Evolutionary conservation across 2,888 invertebrate species (phyloP), one percentile per base, ranked within the genome.

Genomic region (Philaethria dido): DNA sequence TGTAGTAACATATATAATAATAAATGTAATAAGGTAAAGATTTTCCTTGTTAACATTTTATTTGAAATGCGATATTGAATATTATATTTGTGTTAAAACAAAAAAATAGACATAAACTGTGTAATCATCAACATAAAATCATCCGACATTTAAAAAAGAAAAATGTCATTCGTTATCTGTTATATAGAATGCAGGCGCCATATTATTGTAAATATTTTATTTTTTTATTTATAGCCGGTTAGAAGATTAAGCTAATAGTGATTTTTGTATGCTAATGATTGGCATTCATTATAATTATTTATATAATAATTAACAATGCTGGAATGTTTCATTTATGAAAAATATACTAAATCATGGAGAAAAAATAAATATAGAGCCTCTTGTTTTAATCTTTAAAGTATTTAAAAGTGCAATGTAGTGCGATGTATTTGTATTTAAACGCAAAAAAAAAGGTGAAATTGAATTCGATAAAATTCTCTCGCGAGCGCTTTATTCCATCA

Each of bases 161-260:
- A 64, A 60, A 50, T 29, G 44, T 42, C 50, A 59, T 52, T 60
- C 50, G 18, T 33, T 36, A 50, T 60, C 14, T 59, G 29, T 50
- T 25, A 57, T 25, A 57, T 48, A 33, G 29, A 52, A 42, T 62
- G 54, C 62, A 67, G 48, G 67, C 64, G 67, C 64, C 65, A 54
- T 47, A 55, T 57, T 47, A 62, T 57, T 18, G 45, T 55, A 69
- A 64, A 66, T 70, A 47, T 48, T 68, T 16, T 18, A 8, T 25
- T 55, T 70, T 74, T 39, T 39, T 39, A 8, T 39, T 16, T 16
- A 16, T 29, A 16, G 13, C 60, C 42, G 22, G 50, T 44, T 16
- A 14, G 18, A 54, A 61, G 22, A 57, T 62, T 52, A 64, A 57
- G 13, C 52, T 62, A 52, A 62, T 59, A 6, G 25, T 50, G 48